phyloP scores from a whole-genome alignment of 2,888 invertebrate species.

The Lomographa bimaculata region DNA sequence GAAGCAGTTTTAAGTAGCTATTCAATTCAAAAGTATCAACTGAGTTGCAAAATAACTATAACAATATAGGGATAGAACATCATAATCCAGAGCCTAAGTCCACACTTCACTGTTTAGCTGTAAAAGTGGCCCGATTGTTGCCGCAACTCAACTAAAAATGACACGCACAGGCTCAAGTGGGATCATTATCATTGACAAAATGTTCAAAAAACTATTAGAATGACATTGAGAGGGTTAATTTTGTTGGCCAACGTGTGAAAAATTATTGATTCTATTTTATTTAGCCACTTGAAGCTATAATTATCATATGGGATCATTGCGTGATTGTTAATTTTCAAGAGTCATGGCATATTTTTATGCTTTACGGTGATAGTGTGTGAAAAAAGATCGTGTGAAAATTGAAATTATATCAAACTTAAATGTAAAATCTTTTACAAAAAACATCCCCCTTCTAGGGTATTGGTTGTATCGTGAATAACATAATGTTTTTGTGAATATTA shows the following conservation, averaged over 20 bases:
- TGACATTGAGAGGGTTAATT: slow-evolving; percentile 46
- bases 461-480: too few relatives aligned
- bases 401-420: too few relatives aligned
- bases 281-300: slow-evolving; percentile 17
- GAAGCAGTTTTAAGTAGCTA: slow-evolving; percentile 6
- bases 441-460: too few relatives aligned
- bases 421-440: too few relatives aligned
- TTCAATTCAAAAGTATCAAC: neutral
- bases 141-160: slow-evolving; percentile 42
- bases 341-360: slow-evolving; percentile 1
- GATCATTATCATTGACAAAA: slow-evolving; percentile 58
- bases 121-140: slow-evolving; percentile 27
- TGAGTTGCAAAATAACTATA: too few relatives aligned
- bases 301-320: slow-evolving; percentile 1
- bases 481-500: too few relatives aligned
- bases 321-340: slow-evolving; percentile 11
- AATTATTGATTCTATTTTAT: slow-evolving; percentile 21
- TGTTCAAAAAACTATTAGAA: slow-evolving; percentile 48
- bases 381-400: too few relatives aligned
- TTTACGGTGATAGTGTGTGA: neutral
- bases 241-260: slow-evolving; percentile 38
- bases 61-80: too few relatives aligned
- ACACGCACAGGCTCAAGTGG: slow-evolving; percentile 68
- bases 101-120: slow-evolving; percentile 42
- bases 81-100: slow-evolving; percentile 46